phyloP scores from a whole-genome alignment of 2,888 invertebrate species.

The Acanthopleura granulata region DNA sequence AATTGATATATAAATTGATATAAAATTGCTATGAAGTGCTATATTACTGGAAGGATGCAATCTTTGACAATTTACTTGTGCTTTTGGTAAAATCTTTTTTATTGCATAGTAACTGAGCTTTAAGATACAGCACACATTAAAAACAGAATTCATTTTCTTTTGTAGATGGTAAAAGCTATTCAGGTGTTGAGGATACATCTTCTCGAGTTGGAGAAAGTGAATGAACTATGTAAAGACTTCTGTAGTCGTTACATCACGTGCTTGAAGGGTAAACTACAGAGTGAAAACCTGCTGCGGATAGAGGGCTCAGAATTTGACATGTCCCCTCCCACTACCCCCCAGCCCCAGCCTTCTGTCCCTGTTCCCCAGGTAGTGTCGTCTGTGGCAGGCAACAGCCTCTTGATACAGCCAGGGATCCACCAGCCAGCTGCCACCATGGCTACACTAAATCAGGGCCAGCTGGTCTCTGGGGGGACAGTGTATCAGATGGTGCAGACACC shows the following conservation, averaged over 20 bases:
- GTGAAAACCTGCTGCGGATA: slow-evolving; percentile 64
- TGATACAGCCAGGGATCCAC: slow-evolving; percentile 51
- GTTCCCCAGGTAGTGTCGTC: neutral
- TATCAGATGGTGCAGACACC: slow-evolving; percentile 72
- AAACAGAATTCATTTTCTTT: no score
- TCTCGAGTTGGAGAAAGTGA: slow-evolving; percentile 92
- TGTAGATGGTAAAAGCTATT: slow-evolving; percentile 86
- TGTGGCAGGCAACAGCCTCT: slow-evolving; percentile 43
- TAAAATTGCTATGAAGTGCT: no score
- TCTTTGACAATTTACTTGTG: no score
- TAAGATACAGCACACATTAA: no score
- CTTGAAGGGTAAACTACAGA: slow-evolving; percentile 78
- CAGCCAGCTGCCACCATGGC: slow-evolving; percentile 51
- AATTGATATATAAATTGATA: no score
- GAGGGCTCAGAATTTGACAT: slow-evolving; percentile 31
- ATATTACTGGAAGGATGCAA: no score
- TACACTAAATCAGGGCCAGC: slow-evolving; percentile 66
- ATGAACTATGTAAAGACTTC: slow-evolving; percentile 94
- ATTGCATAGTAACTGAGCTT: no score
- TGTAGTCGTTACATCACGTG: slow-evolving; percentile 92
- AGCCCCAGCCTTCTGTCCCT: neutral
- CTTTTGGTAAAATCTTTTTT: no score
- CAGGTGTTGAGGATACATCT: slow-evolving; percentile 93
- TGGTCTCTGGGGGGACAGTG: slow-evolving; percentile 69
- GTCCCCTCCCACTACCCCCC: neutral